phyloP scores from a whole-genome alignment of 2,888 invertebrate species.

The Chelonus formosanus region DNA sequence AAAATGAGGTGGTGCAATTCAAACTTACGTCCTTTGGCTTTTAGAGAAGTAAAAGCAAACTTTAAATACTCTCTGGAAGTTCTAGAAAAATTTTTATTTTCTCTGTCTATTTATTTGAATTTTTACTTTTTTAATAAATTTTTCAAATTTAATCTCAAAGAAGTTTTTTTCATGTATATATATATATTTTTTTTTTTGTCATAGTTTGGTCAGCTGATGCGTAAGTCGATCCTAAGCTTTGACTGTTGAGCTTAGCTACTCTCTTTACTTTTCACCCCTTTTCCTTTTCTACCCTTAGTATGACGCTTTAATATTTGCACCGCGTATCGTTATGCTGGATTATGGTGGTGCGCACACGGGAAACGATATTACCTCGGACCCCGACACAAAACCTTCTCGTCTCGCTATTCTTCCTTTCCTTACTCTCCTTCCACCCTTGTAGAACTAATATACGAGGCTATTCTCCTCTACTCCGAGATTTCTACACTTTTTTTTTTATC shows the following conservation, averaged over 20 bases:
- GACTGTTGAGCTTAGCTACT: slow-evolving; percentile 13
- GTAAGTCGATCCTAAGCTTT: slow-evolving; percentile 15
- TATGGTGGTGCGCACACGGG: slow-evolving; percentile 24
- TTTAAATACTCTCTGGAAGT: not conserved
- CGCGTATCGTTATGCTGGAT: slow-evolving; percentile 31
- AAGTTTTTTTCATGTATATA: too few relatives aligned
- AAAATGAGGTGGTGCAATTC: slow-evolving; percentile 22
- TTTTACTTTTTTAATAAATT: too few relatives aligned
- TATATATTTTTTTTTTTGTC: not conserved
- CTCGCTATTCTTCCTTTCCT: slow-evolving; percentile 12
- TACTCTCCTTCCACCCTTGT: slow-evolving; percentile 4
- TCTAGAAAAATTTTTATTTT: not conserved
- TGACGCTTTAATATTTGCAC: slow-evolving; percentile 29
- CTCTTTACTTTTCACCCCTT: slow-evolving; percentile 6
- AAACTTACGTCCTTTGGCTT: slow-evolving; percentile 16
- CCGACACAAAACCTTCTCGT: slow-evolving; percentile 23
- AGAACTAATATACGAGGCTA: slow-evolving; percentile 27
- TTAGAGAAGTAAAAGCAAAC: slow-evolving; percentile 12
- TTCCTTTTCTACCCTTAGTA: slow-evolving; percentile 1
- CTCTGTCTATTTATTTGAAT: too few relatives aligned
- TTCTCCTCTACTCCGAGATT: slow-evolving; percentile 17
- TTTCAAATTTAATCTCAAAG: too few relatives aligned
- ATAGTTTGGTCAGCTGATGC: slow-evolving; percentile 7
- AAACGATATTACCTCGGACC: slow-evolving; percentile 28
- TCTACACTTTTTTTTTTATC: slow-evolving; percentile 15